These are phyloP conservation scores for Diogma glabrata DNA, from an alignment of 2,888 invertebrate species.

Conservation along the genomic window DNA sequence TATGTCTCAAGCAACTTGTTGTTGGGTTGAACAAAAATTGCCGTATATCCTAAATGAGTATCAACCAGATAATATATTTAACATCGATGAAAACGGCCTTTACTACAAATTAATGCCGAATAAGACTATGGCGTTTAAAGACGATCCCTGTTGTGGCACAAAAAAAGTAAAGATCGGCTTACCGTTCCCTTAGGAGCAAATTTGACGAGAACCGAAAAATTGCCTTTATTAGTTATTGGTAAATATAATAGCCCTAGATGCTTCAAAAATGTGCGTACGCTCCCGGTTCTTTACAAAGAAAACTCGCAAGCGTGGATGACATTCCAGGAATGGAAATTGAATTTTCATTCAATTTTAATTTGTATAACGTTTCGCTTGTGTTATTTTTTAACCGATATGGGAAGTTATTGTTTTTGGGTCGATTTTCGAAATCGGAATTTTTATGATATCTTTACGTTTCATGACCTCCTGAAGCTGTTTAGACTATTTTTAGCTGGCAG, in stretches of 20 bases:
- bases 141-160: not conserved
- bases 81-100: not conserved
- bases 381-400: too few relatives aligned
- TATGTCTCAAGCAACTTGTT: not conserved
- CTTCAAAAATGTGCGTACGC: not conserved
- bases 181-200: not conserved
- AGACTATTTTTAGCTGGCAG: too few relatives aligned
- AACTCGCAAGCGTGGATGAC: not conserved
- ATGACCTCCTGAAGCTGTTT: too few relatives aligned
- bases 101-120: not conserved
- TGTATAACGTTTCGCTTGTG: too few relatives aligned
- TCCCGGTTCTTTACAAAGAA: not conserved
- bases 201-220: not conserved
- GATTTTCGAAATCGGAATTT: too few relatives aligned
- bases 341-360: too few relatives aligned
- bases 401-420: too few relatives aligned
- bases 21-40: too few relatives aligned
- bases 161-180: not conserved
- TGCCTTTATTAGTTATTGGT: not conserved
- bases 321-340: conserved; percentile 1
- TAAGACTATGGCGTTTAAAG: not conserved
- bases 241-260: too few relatives aligned
- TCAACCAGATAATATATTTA: not conserved
- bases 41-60: not conserved
- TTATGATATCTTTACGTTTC: too few relatives aligned